Conservation (phyloP, 2,888 invertebrate species). For the Monoplex corrugatus region DNA sequence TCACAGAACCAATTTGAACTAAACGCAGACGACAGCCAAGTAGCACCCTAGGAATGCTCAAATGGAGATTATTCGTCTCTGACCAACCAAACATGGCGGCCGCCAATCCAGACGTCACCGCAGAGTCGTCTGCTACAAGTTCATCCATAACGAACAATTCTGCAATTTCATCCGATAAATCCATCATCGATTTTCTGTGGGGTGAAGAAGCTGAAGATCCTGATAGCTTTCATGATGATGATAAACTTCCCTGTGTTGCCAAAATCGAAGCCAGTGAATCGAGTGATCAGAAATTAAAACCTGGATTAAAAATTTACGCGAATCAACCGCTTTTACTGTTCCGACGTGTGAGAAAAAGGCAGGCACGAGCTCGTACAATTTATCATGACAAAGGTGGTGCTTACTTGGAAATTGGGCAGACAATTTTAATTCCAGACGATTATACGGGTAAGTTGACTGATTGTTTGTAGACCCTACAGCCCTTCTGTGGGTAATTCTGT, state of each 20-base stretch:
- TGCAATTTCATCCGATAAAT: background rate
- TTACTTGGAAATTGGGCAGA: conserved; percentile 75
- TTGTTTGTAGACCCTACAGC: no score
- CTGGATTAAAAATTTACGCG: conserved; percentile 68
- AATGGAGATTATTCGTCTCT: conserved; percentile 36
- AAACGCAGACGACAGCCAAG: background rate
- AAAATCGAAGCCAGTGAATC: conserved; percentile 53
- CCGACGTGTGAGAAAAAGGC: conserved; percentile 59
- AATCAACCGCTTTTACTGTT: conserved; percentile 68
- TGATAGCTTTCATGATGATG: conserved; percentile 54
- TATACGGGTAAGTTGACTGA: conserved; percentile 60
- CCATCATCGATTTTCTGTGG: conserved; percentile 56
- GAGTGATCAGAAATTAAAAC: conserved; percentile 44
- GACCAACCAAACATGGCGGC: conserved; percentile 46
- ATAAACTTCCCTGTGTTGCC: conserved; percentile 60
- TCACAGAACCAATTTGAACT: background rate
- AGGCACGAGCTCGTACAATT: conserved; percentile 70
- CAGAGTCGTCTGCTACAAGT: conserved; percentile 29
- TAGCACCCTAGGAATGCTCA: conserved; percentile 32
- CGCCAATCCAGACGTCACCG: conserved; percentile 48
- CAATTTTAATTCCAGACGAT: conserved; percentile 68
- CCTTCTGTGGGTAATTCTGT: no score
- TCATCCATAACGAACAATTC: background rate
- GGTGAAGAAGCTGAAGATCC: conserved; percentile 53
- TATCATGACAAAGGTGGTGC: conserved; percentile 70